Evolutionary conservation across 2,113 vertebrate genomes (phyloP), one percentile per base, ranked within the genome.

Genomic region (Lynx canadensis): DNA sequence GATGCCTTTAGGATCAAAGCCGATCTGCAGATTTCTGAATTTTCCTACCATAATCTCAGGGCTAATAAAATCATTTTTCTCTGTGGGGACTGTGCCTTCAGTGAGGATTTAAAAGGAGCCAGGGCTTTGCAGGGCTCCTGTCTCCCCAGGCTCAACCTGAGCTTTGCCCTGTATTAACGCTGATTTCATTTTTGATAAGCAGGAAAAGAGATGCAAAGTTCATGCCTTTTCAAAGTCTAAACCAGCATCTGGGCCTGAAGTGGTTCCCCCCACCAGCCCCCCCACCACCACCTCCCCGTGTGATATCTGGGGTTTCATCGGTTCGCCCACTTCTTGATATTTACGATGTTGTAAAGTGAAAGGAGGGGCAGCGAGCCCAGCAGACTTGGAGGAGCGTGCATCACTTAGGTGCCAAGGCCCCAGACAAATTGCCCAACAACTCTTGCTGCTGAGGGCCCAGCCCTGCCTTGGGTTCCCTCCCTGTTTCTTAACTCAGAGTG

Each of bases 1-100:
- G 85, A 94, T 45, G 48, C 78, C 82, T 95, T 85, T 1, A 19
- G 55, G 57, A 91, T 94, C 68, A 52, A 84, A 73, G 48, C 79
- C 5, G 66, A 27, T 27, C n/a, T 69, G 10, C 41, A 81, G 69
- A 33, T 85, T 93, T 60, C 93, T 93, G 76, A 84, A 36, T 83
- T 57, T 89, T 86, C 88, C 36, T 55, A 73, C 38, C 23, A 23
- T 66, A 91, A 96, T 84, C 71, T 80, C 84, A 38, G 57, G 50
- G 41, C 74, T 97, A 84, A 95, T 88, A 94, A 92, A 94, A 94
- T 79, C 76, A 65, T 85, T 92, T 91, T 94, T 90, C 76, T 96
- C 80, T 66, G 1, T 13, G 79, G 82, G 81, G 76, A 96, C 84
- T 92, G 87, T 65, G 85, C 41, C 48, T 79, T 80, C 74, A 95